Conservation (phyloP, 2,113 vertebrate species). For the Probosciger aterrimus region DNA sequence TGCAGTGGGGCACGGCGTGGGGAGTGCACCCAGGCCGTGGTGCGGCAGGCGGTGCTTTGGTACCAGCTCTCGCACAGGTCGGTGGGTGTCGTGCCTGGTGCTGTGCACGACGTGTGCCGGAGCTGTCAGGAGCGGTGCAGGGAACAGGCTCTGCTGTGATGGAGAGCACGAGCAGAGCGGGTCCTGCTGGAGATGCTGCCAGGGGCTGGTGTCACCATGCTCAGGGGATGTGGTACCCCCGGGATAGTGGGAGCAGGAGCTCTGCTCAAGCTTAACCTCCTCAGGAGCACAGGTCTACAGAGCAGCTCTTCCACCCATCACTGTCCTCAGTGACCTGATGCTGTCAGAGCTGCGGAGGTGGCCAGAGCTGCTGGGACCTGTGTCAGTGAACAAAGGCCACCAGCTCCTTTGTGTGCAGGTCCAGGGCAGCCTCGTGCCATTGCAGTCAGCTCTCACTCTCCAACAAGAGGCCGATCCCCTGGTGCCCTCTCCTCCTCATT, state of each 20-base stretch:
- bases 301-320: accelerated
- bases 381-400: neutral
- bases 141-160: neutral
- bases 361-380: accelerated
- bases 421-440: neutral
- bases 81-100: accelerated
- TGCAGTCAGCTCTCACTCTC: neutral
- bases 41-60: neutral
- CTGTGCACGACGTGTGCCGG: accelerated
- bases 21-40: accelerated
- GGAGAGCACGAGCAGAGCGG: neutral
- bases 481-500: neutral
- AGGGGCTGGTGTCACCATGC: accelerated
- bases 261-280: neutral
- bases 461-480: neutral
- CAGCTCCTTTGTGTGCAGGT: conserved; percentile 1
- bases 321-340: neutral
- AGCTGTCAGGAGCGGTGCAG: conserved; percentile 9
- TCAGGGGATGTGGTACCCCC: neutral
- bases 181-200: neutral
- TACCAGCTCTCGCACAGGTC: neutral
- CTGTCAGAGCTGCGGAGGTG: neutral
- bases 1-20: neutral
- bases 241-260: accelerated
- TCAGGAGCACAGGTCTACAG: accelerated